phyloP scores from a whole-genome alignment of 2,797 vertebrate species.

The Potorous gilbertii region DNA sequence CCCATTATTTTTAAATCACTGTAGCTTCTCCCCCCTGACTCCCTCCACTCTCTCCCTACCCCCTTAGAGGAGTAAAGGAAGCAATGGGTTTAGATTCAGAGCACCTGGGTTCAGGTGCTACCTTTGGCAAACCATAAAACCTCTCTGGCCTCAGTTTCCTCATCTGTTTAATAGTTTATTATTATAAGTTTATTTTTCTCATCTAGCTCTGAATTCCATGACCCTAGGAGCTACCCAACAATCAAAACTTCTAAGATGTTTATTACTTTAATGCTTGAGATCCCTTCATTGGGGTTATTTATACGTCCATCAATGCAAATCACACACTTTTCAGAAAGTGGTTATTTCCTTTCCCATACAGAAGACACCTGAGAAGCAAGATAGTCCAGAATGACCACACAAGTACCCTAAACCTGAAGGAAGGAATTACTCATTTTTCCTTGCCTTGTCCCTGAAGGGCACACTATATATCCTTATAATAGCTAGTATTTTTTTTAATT shows the following conservation, averaged over 20 bases:
- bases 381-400: not conserved
- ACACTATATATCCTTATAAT: too few relatives aligned
- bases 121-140: not conserved
- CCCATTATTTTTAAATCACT: not conserved
- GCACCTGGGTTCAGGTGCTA: not conserved
- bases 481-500: too few relatives aligned
- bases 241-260: too few relatives aligned
- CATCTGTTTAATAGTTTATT: not conserved
- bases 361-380: not conserved
- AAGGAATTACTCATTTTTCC: not conserved
- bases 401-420: not conserved
- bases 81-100: not conserved
- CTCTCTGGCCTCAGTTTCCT: not conserved
- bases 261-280: too few relatives aligned
- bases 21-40: not conserved
- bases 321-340: too few relatives aligned
- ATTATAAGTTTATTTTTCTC: too few relatives aligned
- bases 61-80: not conserved
- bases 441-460: not conserved
- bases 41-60: too few relatives aligned
- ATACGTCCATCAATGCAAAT: too few relatives aligned
- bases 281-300: too few relatives aligned
- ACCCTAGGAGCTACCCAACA: too few relatives aligned
- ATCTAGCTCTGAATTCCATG: too few relatives aligned
- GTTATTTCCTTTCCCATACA: not conserved